Percentiles rank a stretch among this genome's conserved stretches.
Evolutionary conservation across 1,140 invertebrate species (phyloP).

Genomic region (Drosophila varians): DNA sequence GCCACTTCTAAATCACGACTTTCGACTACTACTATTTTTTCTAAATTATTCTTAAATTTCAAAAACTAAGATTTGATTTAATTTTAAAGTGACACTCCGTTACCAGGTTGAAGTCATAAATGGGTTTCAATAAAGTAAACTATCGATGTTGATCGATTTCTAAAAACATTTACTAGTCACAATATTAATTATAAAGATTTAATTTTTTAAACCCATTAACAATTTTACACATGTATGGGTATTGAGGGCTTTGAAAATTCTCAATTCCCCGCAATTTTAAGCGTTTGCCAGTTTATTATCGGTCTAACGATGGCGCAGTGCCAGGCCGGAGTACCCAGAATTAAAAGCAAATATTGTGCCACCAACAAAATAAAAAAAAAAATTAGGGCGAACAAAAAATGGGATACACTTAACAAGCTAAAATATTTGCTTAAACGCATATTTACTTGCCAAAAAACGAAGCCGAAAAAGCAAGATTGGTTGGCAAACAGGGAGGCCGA

Average conservation of each 20-base stretch:
- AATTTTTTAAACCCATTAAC: too few relatives aligned
- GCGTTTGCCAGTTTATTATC: slow-evolving; percentile 28
- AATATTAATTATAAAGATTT: neutral
- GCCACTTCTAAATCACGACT: too few relatives aligned
- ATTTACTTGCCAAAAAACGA: slow-evolving; percentile 70
- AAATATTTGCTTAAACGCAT: slow-evolving; percentile 77
- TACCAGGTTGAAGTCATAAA: too few relatives aligned
- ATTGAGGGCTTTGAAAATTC: neutral
- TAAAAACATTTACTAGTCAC: too few relatives aligned
- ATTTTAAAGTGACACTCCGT: too few relatives aligned
- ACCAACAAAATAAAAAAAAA: slow-evolving; percentile 25
- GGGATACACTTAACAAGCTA: slow-evolving; percentile 50
- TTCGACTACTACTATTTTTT: too few relatives aligned
- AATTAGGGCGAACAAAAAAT: slow-evolving; percentile 27
- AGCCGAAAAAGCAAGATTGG: slow-evolving; percentile 60
- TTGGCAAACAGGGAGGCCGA: slow-evolving; percentile 59
- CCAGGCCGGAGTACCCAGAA: slow-evolving; percentile 35
- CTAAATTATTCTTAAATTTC: too few relatives aligned
- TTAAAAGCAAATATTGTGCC: slow-evolving; percentile 73
- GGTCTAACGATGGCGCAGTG: slow-evolving; percentile 55
- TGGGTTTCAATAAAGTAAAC: too few relatives aligned
- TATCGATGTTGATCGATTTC: too few relatives aligned
- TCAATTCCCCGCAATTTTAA: neutral
- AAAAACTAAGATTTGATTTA: too few relatives aligned
- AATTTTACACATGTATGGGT: too few relatives aligned